Evolutionary conservation across 1,140 invertebrate species (phyloP).

Genomic region (Ips typographus): DNA sequence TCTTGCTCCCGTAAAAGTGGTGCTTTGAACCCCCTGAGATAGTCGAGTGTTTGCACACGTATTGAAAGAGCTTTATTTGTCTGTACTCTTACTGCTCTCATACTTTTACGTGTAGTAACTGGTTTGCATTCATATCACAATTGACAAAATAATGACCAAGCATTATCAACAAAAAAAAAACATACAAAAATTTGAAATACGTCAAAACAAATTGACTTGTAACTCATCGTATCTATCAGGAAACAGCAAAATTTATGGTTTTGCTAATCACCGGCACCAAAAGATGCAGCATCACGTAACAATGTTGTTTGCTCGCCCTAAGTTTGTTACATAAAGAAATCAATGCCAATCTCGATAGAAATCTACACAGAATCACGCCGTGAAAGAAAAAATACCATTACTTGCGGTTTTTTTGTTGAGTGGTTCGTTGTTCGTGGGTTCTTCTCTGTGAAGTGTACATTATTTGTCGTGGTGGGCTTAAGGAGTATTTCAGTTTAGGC

Average conservation of each 20-base stretch:
- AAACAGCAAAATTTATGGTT: background rate
- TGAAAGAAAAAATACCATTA: conserved; percentile 11
- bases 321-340: conserved; percentile 16
- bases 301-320: conserved; percentile 9
- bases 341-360: conserved; percentile 15
- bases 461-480: too few species aligned
- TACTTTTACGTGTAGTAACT: too few species aligned
- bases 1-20: too few species aligned
- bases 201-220: background rate
- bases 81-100: too few species aligned
- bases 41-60: too few species aligned
- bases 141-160: too few species aligned
- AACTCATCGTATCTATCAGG: background rate
- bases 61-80: too few species aligned
- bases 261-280: background rate
- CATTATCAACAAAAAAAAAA: too few species aligned
- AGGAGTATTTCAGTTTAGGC: background rate
- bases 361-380: conserved; percentile 13
- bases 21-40: too few species aligned
- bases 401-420: conserved; percentile 7
- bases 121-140: too few species aligned
- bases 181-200: background rate
- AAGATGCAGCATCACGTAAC: conserved; percentile 12
- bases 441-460: background rate
- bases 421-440: background rate